Base-by-base conservation (phyloP, 2,888 invertebrate genomes). In the Pocota personata region DNA sequence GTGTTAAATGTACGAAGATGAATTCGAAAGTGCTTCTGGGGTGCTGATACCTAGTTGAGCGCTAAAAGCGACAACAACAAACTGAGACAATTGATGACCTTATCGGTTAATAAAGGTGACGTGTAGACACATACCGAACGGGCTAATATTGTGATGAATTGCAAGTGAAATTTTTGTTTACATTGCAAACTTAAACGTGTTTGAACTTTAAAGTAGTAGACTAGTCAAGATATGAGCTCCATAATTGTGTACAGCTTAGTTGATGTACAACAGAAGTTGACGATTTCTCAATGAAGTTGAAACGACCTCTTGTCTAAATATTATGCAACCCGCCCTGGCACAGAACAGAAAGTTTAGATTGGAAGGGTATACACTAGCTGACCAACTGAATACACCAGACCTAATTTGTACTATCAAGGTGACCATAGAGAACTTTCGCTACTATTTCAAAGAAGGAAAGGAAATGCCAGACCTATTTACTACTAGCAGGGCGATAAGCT, bases 11-110 rank as follows among this genome's bases (percentile, higher is more conserved):
- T 46, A 30, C 58, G 52, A 52, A 35, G 21, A 14, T 3, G 40
- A 72, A 16, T 46, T 55, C 5, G 43, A 82, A 75, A 73, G 57
- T 62, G 62, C n/a, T 14, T 4, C 46, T 16, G 21, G 30, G 60
- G n/a, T n/a, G n/a, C n/a, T n/a, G n/a, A n/a, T 6, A 10, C 7
- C 19, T 64, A 46, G 6, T 12, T 19, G 2, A 16, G 12, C 21
- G 30, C 6, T 37, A 16, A 24, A 21, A 14, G 37, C 8, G n/a
- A 5, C 16, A 21, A 66, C 19, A 14, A 16, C 48, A 46, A 32
- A 21, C 46, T 7, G 3, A 10, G 4, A 12, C 1, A 46, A 62
- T 12, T 12, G 50, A 32, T 46, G 62, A 52, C 52, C 50, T 64
- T 73, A 73, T 73, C 50, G 43, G 12, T n/a, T 30, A 57, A n/a